Evolutionary conservation across 2,113 vertebrate species (phyloP), one percentile per base, ranked within the genome.

Genomic region (Candoia aspera): DNA sequence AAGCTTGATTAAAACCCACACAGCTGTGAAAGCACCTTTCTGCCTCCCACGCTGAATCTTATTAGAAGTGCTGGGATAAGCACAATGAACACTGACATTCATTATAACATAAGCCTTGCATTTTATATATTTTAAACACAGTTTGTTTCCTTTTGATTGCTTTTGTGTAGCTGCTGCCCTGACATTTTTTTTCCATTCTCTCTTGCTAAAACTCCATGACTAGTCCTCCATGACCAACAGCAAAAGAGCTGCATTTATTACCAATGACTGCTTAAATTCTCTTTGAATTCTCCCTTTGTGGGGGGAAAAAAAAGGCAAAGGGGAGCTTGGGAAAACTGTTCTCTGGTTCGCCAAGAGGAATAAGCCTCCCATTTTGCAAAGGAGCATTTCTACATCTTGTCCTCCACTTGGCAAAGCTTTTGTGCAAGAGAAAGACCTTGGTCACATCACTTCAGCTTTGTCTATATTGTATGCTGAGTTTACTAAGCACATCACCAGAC

Each of bases 331-430:
- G 94, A 83, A 92, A 88, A n/a, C 93, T 95, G 73, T 92, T 0
- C 0, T 17, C 54, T 33, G 0, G 86, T 68, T 92, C 93, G 93
- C 93, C 93, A 60, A 95, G 95, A 95, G 9, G 93, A 94, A 95
- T 92, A 93, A 93, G 90, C 1, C 1, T 88, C 10, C 1, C 54
- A 87, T 88, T 90, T 86, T 86, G 84, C 84, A 86, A 83, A 59
- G 54, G 37, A 46, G 59, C 84, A 57, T 86, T 64, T 87, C 62
- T 83, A 29, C 55, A 83, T n/a, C 86, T 92, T 87, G 17, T 58
- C 54, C 64, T 83, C 5, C 57, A 19, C 26, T 60, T 88, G 64
- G 54, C 37, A 53, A 49, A 88, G 64, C 64, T 83, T 46, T 83
- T 88, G 54, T 46, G 4, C 73, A 55, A 4, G 24, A 4, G 15